These are phyloP conservation scores for Drosophila leonis DNA, from an alignment of 2,888 invertebrate species.

Conservation along the genomic window DNA sequence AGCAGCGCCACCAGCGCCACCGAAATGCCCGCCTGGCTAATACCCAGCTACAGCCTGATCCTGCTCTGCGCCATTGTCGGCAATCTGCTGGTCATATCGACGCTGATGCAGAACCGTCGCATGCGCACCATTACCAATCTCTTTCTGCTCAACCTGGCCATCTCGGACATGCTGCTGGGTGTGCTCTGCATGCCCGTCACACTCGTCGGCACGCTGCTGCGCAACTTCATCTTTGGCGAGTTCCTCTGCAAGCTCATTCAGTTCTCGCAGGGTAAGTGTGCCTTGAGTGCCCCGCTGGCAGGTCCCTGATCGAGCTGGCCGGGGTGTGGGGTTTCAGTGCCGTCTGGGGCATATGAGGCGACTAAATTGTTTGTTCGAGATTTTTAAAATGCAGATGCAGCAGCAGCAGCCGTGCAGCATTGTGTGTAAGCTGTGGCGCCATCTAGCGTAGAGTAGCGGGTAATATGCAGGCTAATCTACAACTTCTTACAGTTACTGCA, in stretches of 20 bases:
- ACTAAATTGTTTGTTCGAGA: no score
- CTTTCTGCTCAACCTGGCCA: constrained; percentile 90
- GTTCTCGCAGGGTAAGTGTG: constrained; percentile 89
- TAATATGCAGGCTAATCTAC: no score
- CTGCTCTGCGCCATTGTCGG: constrained; percentile 92
- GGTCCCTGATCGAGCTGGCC: no score
- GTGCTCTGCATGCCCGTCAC: constrained; percentile 93
- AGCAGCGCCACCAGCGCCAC: background rate
- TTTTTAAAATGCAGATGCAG: no score
- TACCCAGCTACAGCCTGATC: constrained; percentile 90
- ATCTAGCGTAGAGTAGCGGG: no score
- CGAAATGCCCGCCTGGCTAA: constrained; percentile 69
- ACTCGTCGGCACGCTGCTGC: constrained; percentile 88
- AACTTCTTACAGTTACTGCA: no score
- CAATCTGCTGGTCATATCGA: constrained; percentile 93
- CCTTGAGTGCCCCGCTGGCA: no score
- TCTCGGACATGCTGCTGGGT: constrained; percentile 90
- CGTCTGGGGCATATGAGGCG: background rate
- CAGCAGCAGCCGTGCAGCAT: no score
- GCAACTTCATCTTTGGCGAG: constrained; percentile 91
- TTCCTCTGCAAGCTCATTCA: constrained; percentile 90
- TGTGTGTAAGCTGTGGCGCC: no score
- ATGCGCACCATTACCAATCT: constrained; percentile 93
- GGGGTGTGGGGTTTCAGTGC: background rate
- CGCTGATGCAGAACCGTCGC: constrained; percentile 89